Percentiles rank a stretch among this genome's conserved stretches.
These are phyloP conservation scores for human (Homo sapiens) DNA, from an alignment of 2,113 vertebrate species.

Conservation along the genomic window DNA sequence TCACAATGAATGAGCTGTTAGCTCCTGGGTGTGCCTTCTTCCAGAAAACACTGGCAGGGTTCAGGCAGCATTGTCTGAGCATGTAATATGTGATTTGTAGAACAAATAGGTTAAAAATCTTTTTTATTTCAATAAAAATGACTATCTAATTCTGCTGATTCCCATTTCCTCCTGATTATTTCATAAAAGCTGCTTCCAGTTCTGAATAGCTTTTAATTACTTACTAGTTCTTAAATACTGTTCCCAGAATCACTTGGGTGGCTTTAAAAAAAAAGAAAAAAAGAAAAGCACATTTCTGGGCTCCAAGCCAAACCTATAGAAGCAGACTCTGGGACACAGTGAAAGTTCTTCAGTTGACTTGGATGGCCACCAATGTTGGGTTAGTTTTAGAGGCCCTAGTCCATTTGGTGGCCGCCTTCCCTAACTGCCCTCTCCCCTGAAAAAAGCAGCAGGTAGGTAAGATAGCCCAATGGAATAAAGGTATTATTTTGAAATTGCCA, in stretches of 20 bases:
- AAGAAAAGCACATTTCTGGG: background rate
- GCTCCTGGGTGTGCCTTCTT: background rate
- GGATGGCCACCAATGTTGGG: background rate
- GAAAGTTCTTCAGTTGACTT: background rate
- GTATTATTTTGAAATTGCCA: constrained; percentile 36
- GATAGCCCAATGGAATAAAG: background rate
- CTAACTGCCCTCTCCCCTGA: background rate
- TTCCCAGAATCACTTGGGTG: background rate
- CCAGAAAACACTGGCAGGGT: background rate
- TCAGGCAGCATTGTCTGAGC: background rate
- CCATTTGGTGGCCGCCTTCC: background rate
- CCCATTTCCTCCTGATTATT: background rate
- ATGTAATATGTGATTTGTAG: background rate
- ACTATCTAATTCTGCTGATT: background rate
- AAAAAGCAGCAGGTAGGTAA: background rate
- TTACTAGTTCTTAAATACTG: background rate
- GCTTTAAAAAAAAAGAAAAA: background rate
- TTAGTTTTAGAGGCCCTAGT: background rate
- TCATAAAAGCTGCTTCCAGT: constrained; percentile 3
- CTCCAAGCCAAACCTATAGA: background rate
- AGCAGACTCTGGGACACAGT: background rate
- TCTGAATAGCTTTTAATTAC: background rate
- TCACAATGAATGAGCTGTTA: background rate
- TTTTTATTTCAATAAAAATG: constrained; percentile 7
- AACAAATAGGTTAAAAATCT: background rate